Conservation (phyloP, 2,797 vertebrate species). For the Masticophis lateralis region DNA sequence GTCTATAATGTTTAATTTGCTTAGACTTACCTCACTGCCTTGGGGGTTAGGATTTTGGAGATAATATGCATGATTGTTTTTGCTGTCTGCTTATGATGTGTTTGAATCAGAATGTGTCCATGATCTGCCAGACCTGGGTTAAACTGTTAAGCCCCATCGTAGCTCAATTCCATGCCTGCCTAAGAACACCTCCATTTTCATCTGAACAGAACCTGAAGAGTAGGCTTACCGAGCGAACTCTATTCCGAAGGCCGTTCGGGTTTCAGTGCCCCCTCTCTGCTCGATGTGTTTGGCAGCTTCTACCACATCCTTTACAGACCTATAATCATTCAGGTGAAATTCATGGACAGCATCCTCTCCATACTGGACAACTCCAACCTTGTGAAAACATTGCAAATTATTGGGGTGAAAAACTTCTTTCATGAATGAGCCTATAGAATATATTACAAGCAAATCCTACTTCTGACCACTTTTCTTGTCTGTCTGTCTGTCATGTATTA, state of each 20-base stretch:
- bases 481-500: neutral
- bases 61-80: neutral
- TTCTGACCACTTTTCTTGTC: neutral
- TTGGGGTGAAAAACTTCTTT: neutral
- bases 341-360: conserved; percentile 94
- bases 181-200: neutral
- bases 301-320: conserved; percentile 91
- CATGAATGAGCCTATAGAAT: neutral
- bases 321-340: conserved; percentile 91
- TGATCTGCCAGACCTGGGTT: neutral
- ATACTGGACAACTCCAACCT: conserved; percentile 94
- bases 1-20: neutral
- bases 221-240: conserved; percentile 84
- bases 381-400: conserved; percentile 6
- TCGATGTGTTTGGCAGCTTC: conserved; percentile 88
- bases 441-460: neutral
- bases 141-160: neutral
- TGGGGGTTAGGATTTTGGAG: neutral
- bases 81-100: neutral
- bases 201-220: no score
- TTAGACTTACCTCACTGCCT: neutral
- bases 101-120: neutral
- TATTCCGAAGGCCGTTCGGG: conserved; percentile 92
- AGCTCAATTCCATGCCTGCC: neutral
- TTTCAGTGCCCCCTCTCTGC: conserved; percentile 92